These are phyloP conservation scores for Cebidichthys violaceus DNA, from an alignment of 2,113 vertebrate genomes.

Conservation along the genomic window DNA sequence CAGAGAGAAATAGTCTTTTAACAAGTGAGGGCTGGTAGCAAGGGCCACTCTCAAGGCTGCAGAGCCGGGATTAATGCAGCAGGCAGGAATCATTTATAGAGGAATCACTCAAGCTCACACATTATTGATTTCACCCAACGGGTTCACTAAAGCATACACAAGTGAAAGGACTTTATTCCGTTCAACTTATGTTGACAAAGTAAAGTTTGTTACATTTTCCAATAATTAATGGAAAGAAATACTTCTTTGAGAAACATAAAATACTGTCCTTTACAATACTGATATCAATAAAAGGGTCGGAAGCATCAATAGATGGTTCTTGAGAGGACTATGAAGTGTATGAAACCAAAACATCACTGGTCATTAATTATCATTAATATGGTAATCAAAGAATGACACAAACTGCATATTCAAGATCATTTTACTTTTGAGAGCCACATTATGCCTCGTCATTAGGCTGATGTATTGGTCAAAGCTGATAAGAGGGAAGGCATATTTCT, in stretches of 20 bases:
- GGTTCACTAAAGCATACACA: slow-evolving; percentile 1
- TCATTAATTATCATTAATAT: background rate
- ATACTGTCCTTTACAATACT: background rate
- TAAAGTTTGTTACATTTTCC: background rate
- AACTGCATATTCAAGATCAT: background rate
- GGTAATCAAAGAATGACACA: background rate
- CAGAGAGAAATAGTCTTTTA: slow-evolving; percentile 31
- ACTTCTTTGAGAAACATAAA: background rate
- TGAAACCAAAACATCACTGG: background rate
- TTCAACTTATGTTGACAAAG: slow-evolving; percentile 4
- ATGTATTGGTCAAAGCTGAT: background rate
- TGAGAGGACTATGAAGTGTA: background rate
- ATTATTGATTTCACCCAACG: slow-evolving; percentile 26
- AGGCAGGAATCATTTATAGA: slow-evolving; percentile 40
- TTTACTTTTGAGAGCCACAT: background rate
- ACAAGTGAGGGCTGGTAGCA: slow-evolving; percentile 29
- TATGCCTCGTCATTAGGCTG: background rate
- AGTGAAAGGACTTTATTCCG: background rate
- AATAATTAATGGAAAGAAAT: background rate
- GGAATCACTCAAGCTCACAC: slow-evolving; percentile 33
- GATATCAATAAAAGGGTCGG: background rate
- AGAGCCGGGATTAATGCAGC: slow-evolving; percentile 30
- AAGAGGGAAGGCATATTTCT: background rate
- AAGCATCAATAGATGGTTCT: background rate
- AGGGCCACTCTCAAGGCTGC: slow-evolving; percentile 30